Percentiles rank a stretch among this genome's conserved stretches.
phyloP scores from a whole-genome alignment of 1,140 invertebrate genomes.

The Procambarus clarkii region DNA sequence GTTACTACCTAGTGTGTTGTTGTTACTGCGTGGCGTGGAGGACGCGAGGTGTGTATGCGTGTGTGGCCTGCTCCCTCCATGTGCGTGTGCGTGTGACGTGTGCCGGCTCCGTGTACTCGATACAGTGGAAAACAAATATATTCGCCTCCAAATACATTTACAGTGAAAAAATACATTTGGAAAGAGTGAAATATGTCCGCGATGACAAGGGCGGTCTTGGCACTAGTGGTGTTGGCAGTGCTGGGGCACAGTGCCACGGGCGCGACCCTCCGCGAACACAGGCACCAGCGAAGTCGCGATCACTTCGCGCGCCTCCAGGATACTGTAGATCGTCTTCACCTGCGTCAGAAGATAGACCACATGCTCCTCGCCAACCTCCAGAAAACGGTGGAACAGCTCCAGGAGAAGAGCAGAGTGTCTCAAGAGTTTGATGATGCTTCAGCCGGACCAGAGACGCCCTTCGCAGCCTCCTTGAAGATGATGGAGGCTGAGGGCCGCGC shows the following conservation, averaged over 20 bases:
- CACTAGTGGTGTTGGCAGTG: neutral
- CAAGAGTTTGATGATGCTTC: neutral
- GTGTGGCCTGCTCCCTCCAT: neutral
- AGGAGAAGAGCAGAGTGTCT: neutral
- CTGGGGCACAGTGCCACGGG: neutral
- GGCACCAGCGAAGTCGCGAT: neutral
- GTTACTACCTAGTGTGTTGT: neutral
- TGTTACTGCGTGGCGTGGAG: neutral
- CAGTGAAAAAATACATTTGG: neutral
- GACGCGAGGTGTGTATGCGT: neutral
- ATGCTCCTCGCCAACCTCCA: constrained; percentile 47
- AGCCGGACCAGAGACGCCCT: neutral
- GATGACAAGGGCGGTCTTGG: neutral
- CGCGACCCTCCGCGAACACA: neutral
- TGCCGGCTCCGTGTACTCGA: neutral
- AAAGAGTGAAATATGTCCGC: too few species aligned
- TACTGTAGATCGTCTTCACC: constrained; percentile 17
- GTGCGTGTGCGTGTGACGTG: neutral
- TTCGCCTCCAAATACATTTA: neutral
- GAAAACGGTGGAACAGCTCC: constrained; percentile 30
- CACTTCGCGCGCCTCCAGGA: constrained; percentile 36
- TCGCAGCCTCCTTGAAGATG: neutral
- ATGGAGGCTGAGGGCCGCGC: constrained; percentile 21
- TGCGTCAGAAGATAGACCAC: constrained; percentile 42
- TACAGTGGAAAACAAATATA: neutral